Evolutionary conservation across 2,888 invertebrate genomes (phyloP).

Genomic region (Netelia inedita): DNA sequence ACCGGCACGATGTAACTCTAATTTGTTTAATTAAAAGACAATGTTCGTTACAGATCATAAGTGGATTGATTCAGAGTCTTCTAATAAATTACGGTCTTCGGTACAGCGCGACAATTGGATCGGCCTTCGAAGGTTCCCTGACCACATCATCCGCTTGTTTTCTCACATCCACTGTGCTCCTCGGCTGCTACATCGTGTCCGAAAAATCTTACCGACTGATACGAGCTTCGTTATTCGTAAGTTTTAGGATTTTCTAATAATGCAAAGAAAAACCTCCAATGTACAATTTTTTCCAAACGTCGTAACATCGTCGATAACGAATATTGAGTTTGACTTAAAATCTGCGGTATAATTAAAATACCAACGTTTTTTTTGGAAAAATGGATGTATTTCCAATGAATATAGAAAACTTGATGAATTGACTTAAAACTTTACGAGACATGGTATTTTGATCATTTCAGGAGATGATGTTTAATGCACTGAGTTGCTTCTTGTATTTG

Average conservation of each 20-base stretch:
- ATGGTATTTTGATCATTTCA: constrained; percentile 84
- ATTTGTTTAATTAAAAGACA: background rate
- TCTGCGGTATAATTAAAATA: no score
- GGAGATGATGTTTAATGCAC: constrained; percentile 93
- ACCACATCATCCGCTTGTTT: constrained; percentile 93
- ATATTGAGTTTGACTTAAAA: no score
- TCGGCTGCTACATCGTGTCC: constrained; percentile 92
- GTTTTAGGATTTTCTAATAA: constrained; percentile 82
- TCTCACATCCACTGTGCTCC: constrained; percentile 91
- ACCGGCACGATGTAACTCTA: background rate
- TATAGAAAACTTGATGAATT: no score
- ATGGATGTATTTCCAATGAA: no score
- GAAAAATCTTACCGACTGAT: constrained; percentile 91
- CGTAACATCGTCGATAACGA: no score
- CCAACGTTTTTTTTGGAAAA: no score
- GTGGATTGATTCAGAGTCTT: constrained; percentile 93
- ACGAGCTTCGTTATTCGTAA: constrained; percentile 93
- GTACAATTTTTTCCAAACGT: background rate
- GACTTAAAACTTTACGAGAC: no score
- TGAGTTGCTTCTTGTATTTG: constrained; percentile 92
- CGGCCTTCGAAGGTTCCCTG: constrained; percentile 92
- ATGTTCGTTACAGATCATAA: constrained; percentile 88
- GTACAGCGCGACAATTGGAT: constrained; percentile 91
- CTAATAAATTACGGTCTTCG: constrained; percentile 92
- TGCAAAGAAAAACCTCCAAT: background rate